phyloP scores from a whole-genome alignment of 2,888 invertebrate genomes.

The Rhagonycha fulva region DNA sequence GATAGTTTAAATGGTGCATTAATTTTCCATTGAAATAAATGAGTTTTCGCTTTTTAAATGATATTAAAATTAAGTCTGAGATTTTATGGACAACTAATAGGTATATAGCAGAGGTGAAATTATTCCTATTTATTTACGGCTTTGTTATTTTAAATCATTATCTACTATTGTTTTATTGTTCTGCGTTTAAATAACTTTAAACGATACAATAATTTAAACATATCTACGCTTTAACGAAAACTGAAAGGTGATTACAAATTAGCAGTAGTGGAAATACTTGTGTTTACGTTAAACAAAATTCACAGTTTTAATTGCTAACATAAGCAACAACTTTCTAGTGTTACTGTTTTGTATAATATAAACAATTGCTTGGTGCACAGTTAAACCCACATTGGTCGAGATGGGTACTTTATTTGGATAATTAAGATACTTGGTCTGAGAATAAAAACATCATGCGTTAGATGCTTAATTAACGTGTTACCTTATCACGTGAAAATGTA shows the following conservation, averaged over 20 bases:
- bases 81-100: background rate
- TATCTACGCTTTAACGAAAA: background rate
- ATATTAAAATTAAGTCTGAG: background rate
- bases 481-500: background rate
- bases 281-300: background rate
- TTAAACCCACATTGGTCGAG: background rate
- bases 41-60: background rate
- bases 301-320: background rate
- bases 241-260: background rate
- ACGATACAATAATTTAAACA: background rate
- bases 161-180: background rate
- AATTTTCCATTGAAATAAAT: conserved; percentile 1
- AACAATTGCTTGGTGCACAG: background rate
- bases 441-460: background rate
- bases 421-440: background rate
- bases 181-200: background rate
- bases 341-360: background rate
- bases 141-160: background rate
- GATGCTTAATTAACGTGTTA: background rate
- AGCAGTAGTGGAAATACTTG: background rate
- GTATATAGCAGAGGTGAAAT: background rate
- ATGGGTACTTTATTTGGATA: background rate
- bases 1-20: background rate
- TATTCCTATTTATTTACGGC: background rate
- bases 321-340: conserved; percentile 1